Base-by-base conservation (phyloP, 2,113 vertebrate species). In the Elanoides forficatus region DNA sequence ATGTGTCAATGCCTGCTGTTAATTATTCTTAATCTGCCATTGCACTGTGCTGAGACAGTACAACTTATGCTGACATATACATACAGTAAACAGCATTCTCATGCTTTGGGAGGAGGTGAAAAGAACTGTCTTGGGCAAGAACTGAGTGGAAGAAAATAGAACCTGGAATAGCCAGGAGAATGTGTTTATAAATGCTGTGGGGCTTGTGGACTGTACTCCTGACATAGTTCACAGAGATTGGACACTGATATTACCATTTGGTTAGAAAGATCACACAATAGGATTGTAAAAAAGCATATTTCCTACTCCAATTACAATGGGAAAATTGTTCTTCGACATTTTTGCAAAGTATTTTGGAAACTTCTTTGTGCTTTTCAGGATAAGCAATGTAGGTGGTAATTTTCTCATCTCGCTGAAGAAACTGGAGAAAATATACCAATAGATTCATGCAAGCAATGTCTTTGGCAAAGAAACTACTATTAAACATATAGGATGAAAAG, bases 21-120 rank as follows among this genome's bases (percentile, higher is more conserved):
- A 97, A 97, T 97, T 97, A 90, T 96, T 96, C 87, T 95, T 80
- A 96, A 59, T 92, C 92, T 97, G 84, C 58, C 19, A 34, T 86
- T 97, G 86, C 60, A 27, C 59, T 94, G 87, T 90, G 85, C 75
- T 71, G 81, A 93, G 81, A 94, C n/a, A 23, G 60, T 95, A 93
- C 81, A 53, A 30, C 81, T 67, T 85, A 26, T 96, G 94, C 91
- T 97, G 96, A 95, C 83, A 85, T 76, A 75, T 32, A 43, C 59
- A 68, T 86, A 90, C 26, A 72, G 42, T 48, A 85, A 90, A 59
- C 60, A 92, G 19, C 30, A 72, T 94, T 96, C 75, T 63, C 74
- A 22, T 7, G 38, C 66, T 97, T 83, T 65, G 81, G 90, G 78
- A 74, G 22, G 18, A 70, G 72, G 26, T 67, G 72, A 85, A 67